Evolutionary conservation across 2,888 invertebrate species (phyloP), one percentile per base, ranked within the genome.

Genomic region (Chesias legatella): DNA sequence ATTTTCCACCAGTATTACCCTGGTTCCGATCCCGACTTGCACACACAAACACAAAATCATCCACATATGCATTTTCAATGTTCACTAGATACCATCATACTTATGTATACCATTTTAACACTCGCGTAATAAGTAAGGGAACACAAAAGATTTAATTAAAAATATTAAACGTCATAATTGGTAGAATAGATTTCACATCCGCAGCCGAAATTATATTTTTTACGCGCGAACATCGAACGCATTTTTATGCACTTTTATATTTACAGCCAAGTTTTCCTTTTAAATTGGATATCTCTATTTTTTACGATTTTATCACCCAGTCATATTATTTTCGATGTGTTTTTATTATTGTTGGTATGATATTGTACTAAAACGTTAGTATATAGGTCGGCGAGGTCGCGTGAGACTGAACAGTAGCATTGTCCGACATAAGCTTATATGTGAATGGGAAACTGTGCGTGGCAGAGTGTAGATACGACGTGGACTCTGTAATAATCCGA

Each of bases 341-440:
- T 24, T 27, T 10, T 10, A 10, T 7, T 24, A 8, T 32, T 48
- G 33, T 41, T 26, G n/a, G 7, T 43, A 6, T 7, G 2, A 8
- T 28, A 40, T 44, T 34, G 39, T 30, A 10, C 10, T 40, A 21
- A 44, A 33, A 32, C 5, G 13, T 58, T 38, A 49, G 43, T 53
- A 52, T 67, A 56, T 75, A 78, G 62, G 85, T 82, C 82, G 81
- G 60, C 63, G 67, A 70, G 74, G 77, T 72, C 71, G 62, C 74
- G 75, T 58, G 54, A 69, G 68, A 88, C 86, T 88, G 84, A 83
- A 77, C 82, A 65, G 75, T 60, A 60, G 73, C 68, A 76, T 75
- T 77, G 78, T 79, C 64, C 69, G 72, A 74, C 72, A 73, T 83
- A 82, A 77, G 73, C 77, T 88, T 88, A 83, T 88, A 88, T 85